Percentiles rank a stretch among this genome's conserved stretches.
Conservation (phyloP, 2,113 vertebrate genomes). For the Myrmecophaga tridactyla region DNA sequence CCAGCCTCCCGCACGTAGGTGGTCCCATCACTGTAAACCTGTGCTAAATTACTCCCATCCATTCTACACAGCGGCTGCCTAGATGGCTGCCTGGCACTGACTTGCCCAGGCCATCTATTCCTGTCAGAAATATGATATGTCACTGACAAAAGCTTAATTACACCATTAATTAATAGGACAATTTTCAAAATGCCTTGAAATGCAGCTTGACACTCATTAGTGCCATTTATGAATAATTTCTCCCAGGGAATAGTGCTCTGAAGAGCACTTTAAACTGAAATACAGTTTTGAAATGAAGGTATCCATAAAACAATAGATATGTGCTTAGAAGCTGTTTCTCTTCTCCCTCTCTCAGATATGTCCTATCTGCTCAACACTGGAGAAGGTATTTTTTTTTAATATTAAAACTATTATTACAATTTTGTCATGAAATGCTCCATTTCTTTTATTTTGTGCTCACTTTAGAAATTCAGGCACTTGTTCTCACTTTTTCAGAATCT, state of each 20-base stretch:
- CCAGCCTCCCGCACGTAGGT: constrained; percentile 89
- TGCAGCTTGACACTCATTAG: constrained; percentile 93
- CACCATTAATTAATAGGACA: constrained; percentile 99
- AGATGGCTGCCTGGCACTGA: constrained; percentile 86
- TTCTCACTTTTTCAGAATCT: neutral
- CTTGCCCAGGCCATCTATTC: constrained; percentile 92
- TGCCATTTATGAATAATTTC: constrained; percentile 90
- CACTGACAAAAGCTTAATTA: constrained; percentile 99
- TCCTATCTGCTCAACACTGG: neutral
- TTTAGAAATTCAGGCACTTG: constrained; percentile 4
- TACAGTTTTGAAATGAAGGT: constrained; percentile 69
- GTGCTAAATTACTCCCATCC: constrained; percentile 96
- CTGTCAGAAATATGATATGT: constrained; percentile 96
- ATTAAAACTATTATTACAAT: constrained; percentile 55
- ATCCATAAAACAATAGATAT: constrained; percentile 71
- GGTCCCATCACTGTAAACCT: constrained; percentile 92
- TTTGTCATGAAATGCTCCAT: neutral
- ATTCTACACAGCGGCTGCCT: constrained; percentile 89
- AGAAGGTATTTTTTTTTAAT: constrained; percentile 32
- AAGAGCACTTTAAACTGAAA: constrained; percentile 80
- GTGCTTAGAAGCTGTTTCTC: constrained; percentile 48
- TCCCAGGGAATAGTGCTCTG: constrained; percentile 79
- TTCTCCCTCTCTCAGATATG: neutral
- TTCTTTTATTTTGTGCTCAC: constrained; percentile 36
- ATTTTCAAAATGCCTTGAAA: constrained; percentile 92